A percentile compares a stretch with the other conserved stretches of the same genome.
phyloP scores from a whole-genome alignment of 1,140 invertebrate genomes.

The Bicyclus anynana region DNA sequence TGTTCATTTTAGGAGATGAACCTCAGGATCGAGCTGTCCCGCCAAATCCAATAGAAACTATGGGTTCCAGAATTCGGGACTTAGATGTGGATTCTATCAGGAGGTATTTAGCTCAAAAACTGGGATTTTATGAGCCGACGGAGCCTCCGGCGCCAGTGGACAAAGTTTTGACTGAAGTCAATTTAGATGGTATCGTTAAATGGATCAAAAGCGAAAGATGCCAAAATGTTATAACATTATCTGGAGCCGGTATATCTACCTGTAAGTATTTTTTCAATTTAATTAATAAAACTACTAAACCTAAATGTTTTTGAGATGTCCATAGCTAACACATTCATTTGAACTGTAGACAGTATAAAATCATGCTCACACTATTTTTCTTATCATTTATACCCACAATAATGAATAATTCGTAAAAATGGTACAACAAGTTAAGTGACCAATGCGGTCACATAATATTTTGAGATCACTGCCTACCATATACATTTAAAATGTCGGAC shows the following conservation, averaged over 20 bases:
- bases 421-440: no score
- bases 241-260: constrained; percentile 96
- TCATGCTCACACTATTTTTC: no score
- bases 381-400: no score
- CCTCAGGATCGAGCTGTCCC: constrained; percentile 40
- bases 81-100: constrained; percentile 68
- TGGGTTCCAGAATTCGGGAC: constrained; percentile 54
- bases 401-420: no score
- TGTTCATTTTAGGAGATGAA: constrained; percentile 34
- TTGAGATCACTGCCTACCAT: no score
- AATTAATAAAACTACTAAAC: neutral
- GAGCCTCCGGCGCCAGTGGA: constrained; percentile 43
- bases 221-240: constrained; percentile 94
- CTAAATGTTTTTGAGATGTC: no score
- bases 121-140: constrained; percentile 59
- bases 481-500: no score
- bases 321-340: no score
- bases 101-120: constrained; percentile 66
- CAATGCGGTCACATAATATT: no score
- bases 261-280: constrained; percentile 80
- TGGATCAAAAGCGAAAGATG: constrained; percentile 82
- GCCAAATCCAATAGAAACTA: constrained; percentile 55
- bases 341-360: no score
- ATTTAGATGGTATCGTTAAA: constrained; percentile 66
- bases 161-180: constrained; percentile 69